A percentile compares a stretch with the other conserved stretches of the same genome.
Conservation (phyloP, 2,888 invertebrate genomes). For the Pristionchus entomophagus region DNA sequence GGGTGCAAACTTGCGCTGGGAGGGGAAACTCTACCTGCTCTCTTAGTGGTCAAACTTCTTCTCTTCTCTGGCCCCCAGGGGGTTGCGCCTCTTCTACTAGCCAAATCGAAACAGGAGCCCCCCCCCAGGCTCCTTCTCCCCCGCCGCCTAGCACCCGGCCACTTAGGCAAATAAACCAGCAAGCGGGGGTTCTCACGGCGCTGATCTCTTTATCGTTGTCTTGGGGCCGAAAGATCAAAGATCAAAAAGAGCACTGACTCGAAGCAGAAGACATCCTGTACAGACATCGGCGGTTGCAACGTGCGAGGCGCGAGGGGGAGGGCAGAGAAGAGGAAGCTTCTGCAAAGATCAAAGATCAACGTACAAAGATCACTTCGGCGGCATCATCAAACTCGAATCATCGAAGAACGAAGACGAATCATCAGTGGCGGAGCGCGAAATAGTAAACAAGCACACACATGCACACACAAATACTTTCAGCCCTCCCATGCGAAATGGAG, state of each 20-base stretch:
- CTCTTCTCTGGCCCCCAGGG: background rate
- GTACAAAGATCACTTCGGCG: background rate
- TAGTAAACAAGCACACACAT: background rate
- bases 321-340: constrained; percentile 37
- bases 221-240: background rate
- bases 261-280: constrained; percentile 43
- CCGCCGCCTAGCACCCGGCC: no score
- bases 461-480: no score
- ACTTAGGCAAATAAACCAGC: background rate
- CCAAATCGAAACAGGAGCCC: constrained; percentile 10
- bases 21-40: background rate
- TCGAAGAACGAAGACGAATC: background rate
- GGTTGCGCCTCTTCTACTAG: background rate
- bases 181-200: background rate
- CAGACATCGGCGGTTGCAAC: constrained; percentile 33
- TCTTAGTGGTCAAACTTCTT: background rate
- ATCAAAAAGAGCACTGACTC: constrained; percentile 36
- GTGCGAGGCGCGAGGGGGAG: background rate
- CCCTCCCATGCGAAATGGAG: no score
- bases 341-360: constrained; percentile 1
- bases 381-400: constrained; percentile 17
- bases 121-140: background rate
- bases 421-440: background rate
- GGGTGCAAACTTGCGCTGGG: background rate
- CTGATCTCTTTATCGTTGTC: background rate